Conservation (phyloP, 92 coral and sea anemone genomes). For the Palythoa grandiflora region DNA sequence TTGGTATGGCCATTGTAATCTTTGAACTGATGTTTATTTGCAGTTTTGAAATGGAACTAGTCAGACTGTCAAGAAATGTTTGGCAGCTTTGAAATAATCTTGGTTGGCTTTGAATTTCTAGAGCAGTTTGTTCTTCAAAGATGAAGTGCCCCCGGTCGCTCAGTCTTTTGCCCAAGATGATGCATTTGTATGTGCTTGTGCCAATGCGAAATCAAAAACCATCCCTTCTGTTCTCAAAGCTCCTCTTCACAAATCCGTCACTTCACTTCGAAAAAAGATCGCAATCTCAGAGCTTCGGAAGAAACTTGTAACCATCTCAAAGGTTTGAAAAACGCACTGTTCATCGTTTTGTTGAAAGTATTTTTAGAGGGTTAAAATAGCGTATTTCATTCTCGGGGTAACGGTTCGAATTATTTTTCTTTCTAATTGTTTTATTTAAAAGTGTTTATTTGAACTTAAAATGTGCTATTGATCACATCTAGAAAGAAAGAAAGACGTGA, state of each 20-base stretch:
- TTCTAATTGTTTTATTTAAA: too few species aligned
- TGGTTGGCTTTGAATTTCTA: slow-evolving; percentile 37
- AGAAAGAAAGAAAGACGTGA: too few species aligned
- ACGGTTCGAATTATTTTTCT: background rate
- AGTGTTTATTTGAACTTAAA: background rate
- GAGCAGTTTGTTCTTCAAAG: slow-evolving; percentile 93
- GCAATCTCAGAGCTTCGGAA: slow-evolving; percentile 45
- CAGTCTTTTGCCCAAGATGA: slow-evolving; percentile 76
- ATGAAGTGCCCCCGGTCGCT: slow-evolving; percentile 71
- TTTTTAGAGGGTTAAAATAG: background rate
- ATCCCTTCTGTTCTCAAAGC: slow-evolving; percentile 40
- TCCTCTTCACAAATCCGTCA: slow-evolving; percentile 51
- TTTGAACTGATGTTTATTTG: background rate
- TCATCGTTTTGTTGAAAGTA: background rate
- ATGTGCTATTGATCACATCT: background rate
- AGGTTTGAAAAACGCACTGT: slow-evolving; percentile 33
- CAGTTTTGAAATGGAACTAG: background rate
- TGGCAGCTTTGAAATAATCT: background rate
- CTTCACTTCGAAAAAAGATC: slow-evolving; percentile 52
- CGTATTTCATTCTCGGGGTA: background rate
- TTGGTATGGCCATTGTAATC: slow-evolving; percentile 50
- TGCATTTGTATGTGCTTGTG: slow-evolving; percentile 74
- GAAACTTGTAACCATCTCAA: slow-evolving; percentile 31
- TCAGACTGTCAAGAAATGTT: background rate
- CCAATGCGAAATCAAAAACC: slow-evolving; percentile 46